phyloP scores from a whole-genome alignment of 1,140 invertebrate species.

The Stegodyphus dumicola region DNA sequence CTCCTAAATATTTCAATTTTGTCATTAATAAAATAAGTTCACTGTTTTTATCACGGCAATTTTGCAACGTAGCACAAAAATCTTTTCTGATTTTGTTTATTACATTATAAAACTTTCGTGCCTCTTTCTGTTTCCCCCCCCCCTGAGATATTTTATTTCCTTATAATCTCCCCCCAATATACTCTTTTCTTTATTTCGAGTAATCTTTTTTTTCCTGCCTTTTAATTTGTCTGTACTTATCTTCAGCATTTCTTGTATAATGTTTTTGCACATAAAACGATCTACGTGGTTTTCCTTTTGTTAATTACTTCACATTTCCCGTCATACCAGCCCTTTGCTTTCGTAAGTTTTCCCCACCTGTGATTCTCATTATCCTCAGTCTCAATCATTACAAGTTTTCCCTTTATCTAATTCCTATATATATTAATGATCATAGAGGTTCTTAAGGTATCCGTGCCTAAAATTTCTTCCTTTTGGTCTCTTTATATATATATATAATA shows the following conservation, averaged over 20 bases:
- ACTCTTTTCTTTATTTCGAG: not conserved
- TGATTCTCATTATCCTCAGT: not conserved
- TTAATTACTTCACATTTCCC: slow-evolving; percentile 6
- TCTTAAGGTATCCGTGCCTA: not conserved
- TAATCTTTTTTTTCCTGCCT: not conserved
- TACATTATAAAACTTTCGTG: slow-evolving; percentile 7
- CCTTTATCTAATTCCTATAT: not conserved
- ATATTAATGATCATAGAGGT: not conserved
- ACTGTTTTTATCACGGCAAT: not conserved
- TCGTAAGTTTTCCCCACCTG: not conserved
- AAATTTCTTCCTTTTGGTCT: not conserved
- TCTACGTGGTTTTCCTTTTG: slow-evolving; percentile 11
- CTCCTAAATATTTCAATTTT: not conserved
- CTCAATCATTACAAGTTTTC: not conserved
- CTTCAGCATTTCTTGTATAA: slow-evolving; percentile 4
- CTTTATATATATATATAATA: too few species aligned
- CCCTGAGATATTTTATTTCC: not conserved
- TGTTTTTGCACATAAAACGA: slow-evolving; percentile 10
- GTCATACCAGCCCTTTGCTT: slow-evolving; percentile 3
- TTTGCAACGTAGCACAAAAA: not conserved
- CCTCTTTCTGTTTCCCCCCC: not conserved
- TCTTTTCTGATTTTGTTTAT: not conserved
- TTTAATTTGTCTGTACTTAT: not conserved
- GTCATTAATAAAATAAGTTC: not conserved
- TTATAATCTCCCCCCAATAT: slow-evolving; percentile 1